Evolutionary conservation across 2,797 vertebrate species (phyloP), one percentile per base, ranked within the genome.

Genomic region (Arremon brunneinucha): DNA sequence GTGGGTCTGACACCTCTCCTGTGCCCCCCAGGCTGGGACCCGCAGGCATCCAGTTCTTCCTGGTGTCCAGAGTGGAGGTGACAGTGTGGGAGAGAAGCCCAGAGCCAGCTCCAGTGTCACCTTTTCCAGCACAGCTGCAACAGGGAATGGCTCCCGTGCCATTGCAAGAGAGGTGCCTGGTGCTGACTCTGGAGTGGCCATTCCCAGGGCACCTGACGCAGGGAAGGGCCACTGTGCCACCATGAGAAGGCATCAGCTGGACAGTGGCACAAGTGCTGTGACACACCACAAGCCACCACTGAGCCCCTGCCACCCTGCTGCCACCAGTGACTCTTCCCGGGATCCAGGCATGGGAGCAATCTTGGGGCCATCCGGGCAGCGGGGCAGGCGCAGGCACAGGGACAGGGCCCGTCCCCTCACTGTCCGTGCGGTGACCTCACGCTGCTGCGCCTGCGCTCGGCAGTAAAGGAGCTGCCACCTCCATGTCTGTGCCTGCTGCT

Each of bases 211-310:
- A 13, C 14, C 35, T 9, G 35, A 35, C 22, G 27, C 16, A 2
- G 9, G 30, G 21, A 15, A 4, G 0, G 8, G 57, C 34, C 0
- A 0, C 60, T 17, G 0, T 1, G 24, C 26, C 1, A 2, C 59
- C 35, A 1, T 0, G 14, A 6, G 1, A 27, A 5, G 27, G 4
- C 5, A 22, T 32, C 35, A 8, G 39, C 62, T 1, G 22, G 50
- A 21, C 2, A 6, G 30, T 3, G 44, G 39, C 55, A 77, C 19
- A 1, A 22, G 24, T 0, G 1, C 11, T 1, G 37, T 14, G n/a
- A 23, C 43, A 2, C 14, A 1, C 7, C 0, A 0, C 22, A 34
- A 1, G 24, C 15, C 7, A 2, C 39, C 1, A 1, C 69, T 2
- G 50, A 39, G 22, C 19, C 5, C 34, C 47, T 20, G 2, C 26